Percentiles rank a stretch among this genome's conserved stretches.
phyloP scores from a whole-genome alignment of 2,113 vertebrate genomes.

The Thunnus thynnus region DNA sequence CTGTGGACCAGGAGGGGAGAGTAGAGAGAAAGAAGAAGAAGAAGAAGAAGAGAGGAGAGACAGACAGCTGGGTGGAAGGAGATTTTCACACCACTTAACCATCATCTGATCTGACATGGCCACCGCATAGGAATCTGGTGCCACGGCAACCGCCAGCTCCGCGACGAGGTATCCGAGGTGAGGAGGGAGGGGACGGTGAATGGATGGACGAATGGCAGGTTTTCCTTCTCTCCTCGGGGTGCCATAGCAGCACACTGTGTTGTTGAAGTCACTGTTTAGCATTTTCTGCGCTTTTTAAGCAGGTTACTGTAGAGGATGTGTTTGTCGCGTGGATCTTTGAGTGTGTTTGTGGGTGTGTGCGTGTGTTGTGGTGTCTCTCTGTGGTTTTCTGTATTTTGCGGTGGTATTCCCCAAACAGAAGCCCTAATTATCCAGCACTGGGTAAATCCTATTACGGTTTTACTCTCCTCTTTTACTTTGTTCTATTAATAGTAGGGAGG shows the following conservation, averaged over 20 bases:
- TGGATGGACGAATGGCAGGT: constrained; percentile 31
- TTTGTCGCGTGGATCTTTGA: constrained; percentile 7
- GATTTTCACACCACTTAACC: constrained; percentile 52
- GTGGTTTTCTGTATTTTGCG: constrained; percentile 40
- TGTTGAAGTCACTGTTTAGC: constrained; percentile 28
- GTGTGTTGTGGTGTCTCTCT: constrained; percentile 41
- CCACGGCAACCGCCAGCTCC: constrained; percentile 67
- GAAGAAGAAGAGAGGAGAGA: constrained; percentile 26
- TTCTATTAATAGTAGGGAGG: constrained; percentile 51
- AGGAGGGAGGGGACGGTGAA: constrained; percentile 15
- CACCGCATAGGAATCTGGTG: constrained; percentile 79
- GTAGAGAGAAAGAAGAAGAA: constrained; percentile 3
- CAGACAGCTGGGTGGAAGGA: constrained; percentile 39
- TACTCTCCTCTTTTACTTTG: constrained; percentile 40
- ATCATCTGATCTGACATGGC: constrained; percentile 73
- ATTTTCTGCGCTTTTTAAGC: constrained; percentile 7
- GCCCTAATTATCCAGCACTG: constrained; percentile 65
- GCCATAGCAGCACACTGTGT: background rate
- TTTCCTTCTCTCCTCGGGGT: constrained; percentile 18
- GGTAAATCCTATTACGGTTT: constrained; percentile 70
- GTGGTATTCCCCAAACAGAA: constrained; percentile 80
- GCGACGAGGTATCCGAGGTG: constrained; percentile 68
- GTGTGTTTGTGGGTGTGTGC: constrained; percentile 21
- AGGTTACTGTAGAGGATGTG: background rate
- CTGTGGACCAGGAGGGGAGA: constrained; percentile 52